These are phyloP conservation scores for Bambusicola thoracicus DNA, from an alignment of 2,113 vertebrate genomes.

Conservation along the genomic window DNA sequence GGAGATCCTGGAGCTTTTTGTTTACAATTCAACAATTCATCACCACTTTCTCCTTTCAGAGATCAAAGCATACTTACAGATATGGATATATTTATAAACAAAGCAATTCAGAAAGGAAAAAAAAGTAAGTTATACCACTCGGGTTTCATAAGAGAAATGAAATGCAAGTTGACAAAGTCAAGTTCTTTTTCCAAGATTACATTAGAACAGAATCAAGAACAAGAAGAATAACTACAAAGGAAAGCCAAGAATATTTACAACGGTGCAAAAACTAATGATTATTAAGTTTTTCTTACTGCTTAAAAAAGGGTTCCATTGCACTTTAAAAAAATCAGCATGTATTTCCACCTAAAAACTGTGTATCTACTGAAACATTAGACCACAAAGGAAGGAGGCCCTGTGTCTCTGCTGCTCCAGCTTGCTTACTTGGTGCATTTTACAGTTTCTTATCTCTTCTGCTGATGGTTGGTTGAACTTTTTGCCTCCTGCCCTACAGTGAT, in stretches of 20 bases:
- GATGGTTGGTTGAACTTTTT: background rate
- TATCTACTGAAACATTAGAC: background rate
- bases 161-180: background rate
- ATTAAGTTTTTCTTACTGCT: background rate
- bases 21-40: background rate
- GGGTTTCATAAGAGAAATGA: background rate
- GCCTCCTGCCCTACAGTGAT: conserved; percentile 14
- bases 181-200: background rate
- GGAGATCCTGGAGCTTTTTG: conserved; percentile 5
- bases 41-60: background rate
- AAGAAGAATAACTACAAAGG: background rate
- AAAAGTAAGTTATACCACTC: background rate
- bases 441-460: background rate
- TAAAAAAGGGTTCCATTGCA: background rate
- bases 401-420: background rate
- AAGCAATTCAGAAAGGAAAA: background rate
- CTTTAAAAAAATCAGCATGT: background rate
- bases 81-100: background rate
- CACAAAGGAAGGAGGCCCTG: background rate
- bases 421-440: background rate
- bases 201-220: background rate
- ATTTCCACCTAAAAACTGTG: background rate
- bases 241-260: background rate
- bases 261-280: background rate
- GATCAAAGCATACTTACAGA: background rate